A percentile compares a stretch with the other conserved stretches of the same genome.
phyloP scores from a whole-genome alignment of 2,113 vertebrate species.

The Ursus arctos region DNA sequence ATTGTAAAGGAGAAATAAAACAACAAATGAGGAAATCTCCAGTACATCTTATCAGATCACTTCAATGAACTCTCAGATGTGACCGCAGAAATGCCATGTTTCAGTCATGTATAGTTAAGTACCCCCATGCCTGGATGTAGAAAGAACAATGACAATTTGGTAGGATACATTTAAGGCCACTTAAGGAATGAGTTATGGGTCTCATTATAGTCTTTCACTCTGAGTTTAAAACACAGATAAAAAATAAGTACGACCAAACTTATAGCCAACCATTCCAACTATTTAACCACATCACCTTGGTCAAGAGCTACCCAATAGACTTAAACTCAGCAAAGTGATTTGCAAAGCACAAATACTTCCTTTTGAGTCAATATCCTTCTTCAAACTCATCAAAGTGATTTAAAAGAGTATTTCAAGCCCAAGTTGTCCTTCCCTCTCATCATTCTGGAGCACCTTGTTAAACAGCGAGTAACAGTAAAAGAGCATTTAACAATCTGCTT shows the following conservation, averaged over 20 bases:
- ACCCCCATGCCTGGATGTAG: background rate
- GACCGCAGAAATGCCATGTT: background rate
- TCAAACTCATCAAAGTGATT: conserved; percentile 70
- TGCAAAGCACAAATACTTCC: conserved; percentile 21
- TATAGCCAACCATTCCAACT: background rate
- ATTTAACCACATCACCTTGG: background rate
- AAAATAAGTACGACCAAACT: background rate
- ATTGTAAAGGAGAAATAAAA: background rate
- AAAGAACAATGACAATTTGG: background rate
- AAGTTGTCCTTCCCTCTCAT: conserved; percentile 59
- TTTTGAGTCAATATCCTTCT: conserved; percentile 40
- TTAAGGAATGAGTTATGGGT: background rate
- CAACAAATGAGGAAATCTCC: background rate
- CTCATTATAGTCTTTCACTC: background rate
- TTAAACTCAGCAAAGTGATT: conserved; percentile 29
- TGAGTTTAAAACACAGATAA: background rate
- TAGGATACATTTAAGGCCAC: background rate
- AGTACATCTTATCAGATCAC: background rate
- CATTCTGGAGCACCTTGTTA: conserved; percentile 76
- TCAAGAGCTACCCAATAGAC: background rate
- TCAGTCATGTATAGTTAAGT: background rate
- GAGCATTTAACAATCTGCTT: conserved; percentile 82
- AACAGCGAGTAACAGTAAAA: conserved; percentile 67
- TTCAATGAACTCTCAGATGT: background rate
- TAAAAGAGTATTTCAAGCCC: conserved; percentile 54